Percentiles rank a stretch among this genome's conserved stretches.
Conservation (phyloP, 2,888 invertebrate species). For the Polymixis flavicincta region DNA sequence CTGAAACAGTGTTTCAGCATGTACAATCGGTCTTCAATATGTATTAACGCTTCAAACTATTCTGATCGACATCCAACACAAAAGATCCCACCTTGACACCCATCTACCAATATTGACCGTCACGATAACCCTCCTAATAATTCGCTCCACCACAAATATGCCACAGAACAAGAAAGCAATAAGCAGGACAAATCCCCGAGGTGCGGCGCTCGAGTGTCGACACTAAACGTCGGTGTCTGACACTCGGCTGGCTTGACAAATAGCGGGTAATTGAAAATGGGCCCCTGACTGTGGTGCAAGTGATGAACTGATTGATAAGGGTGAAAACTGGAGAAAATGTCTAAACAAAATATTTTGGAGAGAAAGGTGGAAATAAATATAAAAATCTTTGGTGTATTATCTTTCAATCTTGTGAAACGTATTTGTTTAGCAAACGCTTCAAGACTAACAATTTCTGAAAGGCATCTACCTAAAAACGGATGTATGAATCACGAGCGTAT, state of each 20-base stretch:
- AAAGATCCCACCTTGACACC: constrained; percentile 21
- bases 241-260: constrained; percentile 77
- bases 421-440: neutral
- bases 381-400: neutral
- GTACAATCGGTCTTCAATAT: neutral
- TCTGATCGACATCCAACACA: constrained; percentile 13
- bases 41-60: neutral
- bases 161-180: constrained; percentile 63
- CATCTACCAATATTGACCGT: constrained; percentile 54
- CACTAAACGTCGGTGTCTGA: constrained; percentile 77
- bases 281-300: constrained; percentile 69
- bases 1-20: neutral
- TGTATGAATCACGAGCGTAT: no score
- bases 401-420: neutral
- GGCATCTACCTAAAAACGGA: neutral
- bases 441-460: neutral
- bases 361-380: neutral
- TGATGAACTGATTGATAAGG: constrained; percentile 32
- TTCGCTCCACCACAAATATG: constrained; percentile 52
- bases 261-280: constrained; percentile 87
- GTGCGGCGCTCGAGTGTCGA: constrained; percentile 61
- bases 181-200: constrained; percentile 64
- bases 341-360: neutral
- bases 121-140: constrained; percentile 49
- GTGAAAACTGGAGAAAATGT: neutral